Base-by-base conservation (phyloP, 2,113 vertebrate species). In the Isurus oxyrinchus region DNA sequence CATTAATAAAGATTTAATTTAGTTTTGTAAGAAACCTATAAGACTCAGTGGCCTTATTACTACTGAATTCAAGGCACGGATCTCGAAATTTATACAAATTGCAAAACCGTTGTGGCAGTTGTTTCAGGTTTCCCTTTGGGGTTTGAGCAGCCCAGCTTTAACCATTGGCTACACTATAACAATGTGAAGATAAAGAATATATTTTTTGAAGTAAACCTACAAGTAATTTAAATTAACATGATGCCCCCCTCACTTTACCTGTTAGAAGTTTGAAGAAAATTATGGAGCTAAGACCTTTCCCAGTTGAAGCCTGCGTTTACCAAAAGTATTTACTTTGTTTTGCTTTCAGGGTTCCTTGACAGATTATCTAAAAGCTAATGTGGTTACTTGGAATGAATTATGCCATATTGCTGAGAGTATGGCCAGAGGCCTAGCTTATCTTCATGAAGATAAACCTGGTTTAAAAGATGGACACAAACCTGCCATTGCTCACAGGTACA, bases 391-490 rank as follows among this genome's bases (percentile, higher is more conserved):
- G 99, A 99, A 98, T 61, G 99, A 99, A 97, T 97, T 99, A 1
- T 99, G 99, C 97, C 98, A 98, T 97, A 99, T 99, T 3, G 97
- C 99, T 57, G 99, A 99, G 97, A 98, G 99, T 0, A 98, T 99
- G 97, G 99, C 99, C 3, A 97, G 99, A 66, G 99, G 99, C 96
- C 97, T 99, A 97, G 98, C 99, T n/a, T 99, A 99, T 96, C 98
- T 99, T 91, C 99, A 99, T 49, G 99, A 99, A 97, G 99, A 99
- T 96, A 99, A 99, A 97, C 99, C 99, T 0, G 99, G 99, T 94
- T 98, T 99, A 96, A 99, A 99, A 97, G 99, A 99, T 0, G 99
- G 99, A 57, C 99, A 99, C 97, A 99, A 99, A 97, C 99, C 99
- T 0, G 99, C 99, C 97, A 98, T 99, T 88, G 99, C 99, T 35